Conservation (phyloP, 2,888 invertebrate genomes). For the Meteorus colon region DNA sequence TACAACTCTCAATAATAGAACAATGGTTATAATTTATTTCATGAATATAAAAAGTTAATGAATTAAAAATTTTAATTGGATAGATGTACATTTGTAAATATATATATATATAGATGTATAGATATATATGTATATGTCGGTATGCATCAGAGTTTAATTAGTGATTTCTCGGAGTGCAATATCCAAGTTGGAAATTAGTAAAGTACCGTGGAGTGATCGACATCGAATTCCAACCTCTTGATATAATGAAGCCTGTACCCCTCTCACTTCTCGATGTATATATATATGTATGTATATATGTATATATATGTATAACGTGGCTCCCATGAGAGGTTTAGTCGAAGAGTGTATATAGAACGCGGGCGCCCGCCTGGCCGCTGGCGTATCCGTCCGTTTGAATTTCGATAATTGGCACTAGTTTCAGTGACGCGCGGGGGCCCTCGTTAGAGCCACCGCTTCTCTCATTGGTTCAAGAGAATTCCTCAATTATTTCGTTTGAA, state of each 20-base stretch:
- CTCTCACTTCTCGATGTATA: background rate
- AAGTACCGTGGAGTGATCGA: constrained; percentile 44
- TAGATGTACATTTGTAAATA: background rate
- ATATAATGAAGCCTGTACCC: constrained; percentile 53
- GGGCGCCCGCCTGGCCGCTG: constrained; percentile 11
- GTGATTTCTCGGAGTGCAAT: constrained; percentile 37
- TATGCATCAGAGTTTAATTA: constrained; percentile 34
- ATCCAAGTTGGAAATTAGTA: constrained; percentile 44
- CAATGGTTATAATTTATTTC: constrained; percentile 1
- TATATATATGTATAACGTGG: too few species aligned
- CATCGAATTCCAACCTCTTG: constrained; percentile 48
- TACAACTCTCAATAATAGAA: background rate
- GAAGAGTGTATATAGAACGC: constrained; percentile 17
- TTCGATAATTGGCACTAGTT: constrained; percentile 71
- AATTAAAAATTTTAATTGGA: background rate
- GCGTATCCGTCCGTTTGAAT: constrained; percentile 60
- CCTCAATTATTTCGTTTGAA: constrained; percentile 73
- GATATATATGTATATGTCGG: background rate
- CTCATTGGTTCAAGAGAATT: constrained; percentile 63
- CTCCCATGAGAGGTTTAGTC: constrained; percentile 32
- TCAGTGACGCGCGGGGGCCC: constrained; percentile 58
- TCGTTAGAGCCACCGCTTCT: constrained; percentile 61
- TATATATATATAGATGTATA: background rate
- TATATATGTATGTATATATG: too few species aligned
- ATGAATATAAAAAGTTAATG: constrained; percentile 2